phyloP scores from a whole-genome alignment of 1,140 invertebrate species.

The Nebria ingens region DNA sequence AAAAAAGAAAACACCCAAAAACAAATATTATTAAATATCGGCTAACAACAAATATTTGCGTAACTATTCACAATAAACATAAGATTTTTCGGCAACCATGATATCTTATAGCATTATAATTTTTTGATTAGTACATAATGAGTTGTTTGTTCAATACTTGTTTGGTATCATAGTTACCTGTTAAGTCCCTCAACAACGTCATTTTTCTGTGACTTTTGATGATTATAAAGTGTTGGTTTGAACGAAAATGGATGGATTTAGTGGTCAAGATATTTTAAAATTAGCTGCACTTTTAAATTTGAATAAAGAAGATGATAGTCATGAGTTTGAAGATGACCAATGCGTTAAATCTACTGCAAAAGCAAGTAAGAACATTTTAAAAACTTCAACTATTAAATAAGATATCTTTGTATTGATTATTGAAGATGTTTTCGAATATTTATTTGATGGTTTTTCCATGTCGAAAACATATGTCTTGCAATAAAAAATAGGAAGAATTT shows the following conservation, averaged over 20 bases:
- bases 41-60: background rate
- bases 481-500: background rate
- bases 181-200: background rate
- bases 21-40: background rate
- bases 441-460: no score
- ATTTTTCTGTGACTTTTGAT: background rate
- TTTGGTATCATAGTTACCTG: background rate
- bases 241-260: background rate
- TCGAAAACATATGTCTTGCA: background rate
- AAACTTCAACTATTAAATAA: no score
- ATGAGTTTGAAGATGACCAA: background rate
- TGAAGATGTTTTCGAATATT: no score
- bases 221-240: no score
- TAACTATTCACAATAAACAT: background rate
- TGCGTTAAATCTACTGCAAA: background rate
- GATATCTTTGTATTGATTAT: no score
- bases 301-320: background rate
- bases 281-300: background rate
- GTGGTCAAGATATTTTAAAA: background rate
- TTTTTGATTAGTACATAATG: background rate
- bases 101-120: background rate
- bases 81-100: background rate
- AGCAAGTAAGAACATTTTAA: background rate
- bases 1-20: conserved; percentile 5
- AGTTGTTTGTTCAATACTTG: background rate